These are phyloP conservation scores for Catotricha subobsoleta DNA, from an alignment of 2,888 invertebrate genomes.

Conservation along the genomic window DNA sequence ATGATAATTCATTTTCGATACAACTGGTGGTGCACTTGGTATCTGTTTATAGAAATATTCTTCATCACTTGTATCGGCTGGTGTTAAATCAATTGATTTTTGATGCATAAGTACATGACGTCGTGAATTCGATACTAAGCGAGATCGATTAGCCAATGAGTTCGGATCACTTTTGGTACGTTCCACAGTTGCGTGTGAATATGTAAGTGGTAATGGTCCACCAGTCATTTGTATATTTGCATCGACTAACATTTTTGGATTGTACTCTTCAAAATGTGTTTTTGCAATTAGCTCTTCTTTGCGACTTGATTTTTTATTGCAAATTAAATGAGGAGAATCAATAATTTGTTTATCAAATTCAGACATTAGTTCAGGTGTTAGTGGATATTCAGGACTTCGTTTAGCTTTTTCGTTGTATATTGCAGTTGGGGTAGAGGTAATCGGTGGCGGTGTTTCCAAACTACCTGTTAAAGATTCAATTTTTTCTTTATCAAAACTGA, in stretches of 20 bases:
- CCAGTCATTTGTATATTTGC: slow-evolving; percentile 22
- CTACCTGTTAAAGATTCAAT: slow-evolving; percentile 50
- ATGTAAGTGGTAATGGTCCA: slow-evolving; percentile 36
- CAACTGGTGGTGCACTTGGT: slow-evolving; percentile 47
- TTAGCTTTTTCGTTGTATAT: slow-evolving; percentile 32
- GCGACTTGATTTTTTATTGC: slow-evolving; percentile 27
- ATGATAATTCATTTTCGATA: slow-evolving; percentile 33
- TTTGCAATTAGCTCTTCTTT: slow-evolving; percentile 47
- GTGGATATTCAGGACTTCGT: slow-evolving; percentile 34
- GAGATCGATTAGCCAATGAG: slow-evolving; percentile 51
- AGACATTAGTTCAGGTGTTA: slow-evolving; percentile 38
- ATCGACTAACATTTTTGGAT: slow-evolving; percentile 43
- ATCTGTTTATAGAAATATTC: slow-evolving; percentile 62
- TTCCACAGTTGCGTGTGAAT: slow-evolving; percentile 55
- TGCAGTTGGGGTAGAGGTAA: slow-evolving; percentile 17
- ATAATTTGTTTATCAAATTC: slow-evolving; percentile 39
- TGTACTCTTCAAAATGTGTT: slow-evolving; percentile 51
- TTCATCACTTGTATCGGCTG: slow-evolving; percentile 70
- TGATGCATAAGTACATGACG: slow-evolving; percentile 68
- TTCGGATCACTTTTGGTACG: slow-evolving; percentile 77
- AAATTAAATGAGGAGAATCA: slow-evolving; percentile 8
- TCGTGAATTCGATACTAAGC: slow-evolving; percentile 53
- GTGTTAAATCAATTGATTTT: slow-evolving; percentile 68
- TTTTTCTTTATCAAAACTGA: slow-evolving; percentile 58
- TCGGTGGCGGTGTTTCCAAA: slow-evolving; percentile 18